Conservation (phyloP, 2,113 vertebrate genomes). For the Leucosticte australis region DNA sequence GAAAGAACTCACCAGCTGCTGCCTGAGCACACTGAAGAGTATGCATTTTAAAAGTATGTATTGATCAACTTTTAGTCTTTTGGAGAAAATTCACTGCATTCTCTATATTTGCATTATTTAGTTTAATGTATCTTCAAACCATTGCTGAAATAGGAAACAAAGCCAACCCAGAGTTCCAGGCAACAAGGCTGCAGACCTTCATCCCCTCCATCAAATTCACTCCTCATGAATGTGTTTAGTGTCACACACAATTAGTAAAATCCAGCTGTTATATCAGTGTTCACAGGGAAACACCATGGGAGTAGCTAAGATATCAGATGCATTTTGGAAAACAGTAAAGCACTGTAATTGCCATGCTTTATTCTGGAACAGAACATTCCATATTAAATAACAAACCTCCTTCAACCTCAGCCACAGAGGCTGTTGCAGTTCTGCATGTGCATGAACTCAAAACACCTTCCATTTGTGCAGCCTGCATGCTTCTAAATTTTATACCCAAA, state of each 20-base stretch:
- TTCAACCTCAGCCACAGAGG: not conserved
- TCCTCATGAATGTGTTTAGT: rapidly evolving
- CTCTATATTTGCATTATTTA: not conserved
- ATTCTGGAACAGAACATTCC: not conserved
- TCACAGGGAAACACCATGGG: not conserved
- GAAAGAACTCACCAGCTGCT: not conserved
- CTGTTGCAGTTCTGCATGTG: not conserved
- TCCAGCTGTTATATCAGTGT: rapidly evolving
- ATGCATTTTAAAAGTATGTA: not conserved
- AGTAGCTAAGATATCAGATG: not conserved
- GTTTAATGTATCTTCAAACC: not conserved
- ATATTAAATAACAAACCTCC: not conserved
- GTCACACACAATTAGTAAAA: not conserved
- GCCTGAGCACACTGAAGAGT: rapidly evolving
- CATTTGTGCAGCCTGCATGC: not conserved
- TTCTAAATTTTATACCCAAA: not conserved
- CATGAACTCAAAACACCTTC: not conserved
- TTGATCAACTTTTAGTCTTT: not conserved
- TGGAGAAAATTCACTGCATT: not conserved
- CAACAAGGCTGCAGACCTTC: not conserved
- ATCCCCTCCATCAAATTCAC: too few species aligned
- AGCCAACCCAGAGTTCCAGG: not conserved
- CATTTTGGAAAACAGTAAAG: not conserved
- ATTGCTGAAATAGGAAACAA: not conserved
- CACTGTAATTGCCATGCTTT: not conserved